A percentile compares a stretch with the other conserved stretches of the same genome.
phyloP scores from a whole-genome alignment of 2,113 vertebrate species.

The Hiodon alosoides region DNA sequence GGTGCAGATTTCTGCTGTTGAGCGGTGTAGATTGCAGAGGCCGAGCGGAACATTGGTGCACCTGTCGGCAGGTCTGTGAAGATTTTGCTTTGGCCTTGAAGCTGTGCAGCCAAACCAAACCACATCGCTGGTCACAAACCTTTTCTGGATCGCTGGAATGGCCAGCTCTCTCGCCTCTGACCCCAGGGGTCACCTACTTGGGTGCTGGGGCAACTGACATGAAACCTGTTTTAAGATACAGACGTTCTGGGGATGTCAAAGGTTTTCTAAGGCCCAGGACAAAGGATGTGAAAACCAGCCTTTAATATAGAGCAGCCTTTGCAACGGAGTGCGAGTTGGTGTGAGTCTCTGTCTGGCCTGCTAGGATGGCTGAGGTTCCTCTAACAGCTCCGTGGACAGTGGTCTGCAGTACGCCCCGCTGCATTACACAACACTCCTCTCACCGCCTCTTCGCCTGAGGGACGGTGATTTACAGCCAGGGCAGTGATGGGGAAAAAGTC shows the following conservation, averaged over 20 bases:
- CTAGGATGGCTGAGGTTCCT: background rate
- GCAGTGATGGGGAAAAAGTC: slow-evolving; percentile 28
- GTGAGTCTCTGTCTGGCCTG: background rate
- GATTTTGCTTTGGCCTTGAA: slow-evolving; percentile 60
- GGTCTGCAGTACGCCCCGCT: slow-evolving; percentile 3
- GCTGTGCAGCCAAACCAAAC: slow-evolving; percentile 54
- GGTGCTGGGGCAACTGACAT: no score
- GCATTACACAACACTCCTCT: slow-evolving; percentile 42
- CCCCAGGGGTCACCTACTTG: slow-evolving; percentile 14
- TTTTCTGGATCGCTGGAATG: background rate
- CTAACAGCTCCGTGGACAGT: background rate
- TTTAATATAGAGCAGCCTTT: no score
- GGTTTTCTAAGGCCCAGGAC: no score
- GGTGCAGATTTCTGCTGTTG: background rate
- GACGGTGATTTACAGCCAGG: slow-evolving; percentile 43
- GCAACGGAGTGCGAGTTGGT: background rate
- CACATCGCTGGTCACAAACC: slow-evolving; percentile 48
- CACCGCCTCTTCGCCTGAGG: slow-evolving; percentile 29
- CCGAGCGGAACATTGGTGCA: slow-evolving; percentile 53
- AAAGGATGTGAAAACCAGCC: no score
- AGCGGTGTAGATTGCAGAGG: slow-evolving; percentile 39
- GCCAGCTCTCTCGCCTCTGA: slow-evolving; percentile 5
- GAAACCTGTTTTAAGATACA: no score
- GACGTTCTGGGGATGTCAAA: no score
- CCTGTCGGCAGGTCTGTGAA: slow-evolving; percentile 62